Conservation (phyloP, 2,888 invertebrate species). For the Thalpophila matura region DNA sequence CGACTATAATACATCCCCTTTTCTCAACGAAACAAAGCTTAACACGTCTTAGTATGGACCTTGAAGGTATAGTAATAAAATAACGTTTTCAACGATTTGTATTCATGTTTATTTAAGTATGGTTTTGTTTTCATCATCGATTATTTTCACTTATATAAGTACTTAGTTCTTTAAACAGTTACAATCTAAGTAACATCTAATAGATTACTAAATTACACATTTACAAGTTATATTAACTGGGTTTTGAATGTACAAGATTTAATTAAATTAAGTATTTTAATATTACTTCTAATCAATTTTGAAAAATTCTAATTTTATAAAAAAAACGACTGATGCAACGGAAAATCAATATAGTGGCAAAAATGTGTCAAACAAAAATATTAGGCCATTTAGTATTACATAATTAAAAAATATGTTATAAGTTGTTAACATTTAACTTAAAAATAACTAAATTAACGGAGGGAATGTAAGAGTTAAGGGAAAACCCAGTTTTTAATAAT, state of each 20-base stretch:
- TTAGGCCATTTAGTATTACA: conserved; percentile 55
- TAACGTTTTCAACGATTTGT: conserved; percentile 76
- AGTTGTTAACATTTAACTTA: conserved; percentile 65
- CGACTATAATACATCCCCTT: too few relatives aligned
- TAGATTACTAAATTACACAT: conserved; percentile 88
- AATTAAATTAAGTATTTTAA: conserved; percentile 19
- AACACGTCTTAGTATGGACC: too few relatives aligned
- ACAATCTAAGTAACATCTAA: conserved; percentile 89
- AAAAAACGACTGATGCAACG: conserved; percentile 19
- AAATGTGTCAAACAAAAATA: conserved; percentile 43
- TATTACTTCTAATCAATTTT: conserved; percentile 53
- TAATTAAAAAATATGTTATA: conserved; percentile 25
- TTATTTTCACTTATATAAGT: conserved; percentile 64
- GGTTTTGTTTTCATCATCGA: conserved; percentile 79
- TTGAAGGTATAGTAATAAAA: conserved; percentile 44
- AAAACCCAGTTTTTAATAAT: conserved; percentile 68
- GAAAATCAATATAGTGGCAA: conserved; percentile 33
- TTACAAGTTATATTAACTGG: conserved; percentile 85
- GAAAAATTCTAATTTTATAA: conserved; percentile 15
- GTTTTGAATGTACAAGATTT: conserved; percentile 65
- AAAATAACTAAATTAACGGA: conserved; percentile 73
- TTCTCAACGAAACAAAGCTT: too few relatives aligned
- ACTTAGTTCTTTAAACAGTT: conserved; percentile 80
- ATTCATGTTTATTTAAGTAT: conserved; percentile 85
- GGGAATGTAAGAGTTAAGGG: conserved; percentile 69